Percentiles rank a stretch among this genome's conserved stretches.
These are phyloP conservation scores for Trachops cirrhosus DNA, from an alignment of 2,797 vertebrate genomes.

Conservation along the genomic window DNA sequence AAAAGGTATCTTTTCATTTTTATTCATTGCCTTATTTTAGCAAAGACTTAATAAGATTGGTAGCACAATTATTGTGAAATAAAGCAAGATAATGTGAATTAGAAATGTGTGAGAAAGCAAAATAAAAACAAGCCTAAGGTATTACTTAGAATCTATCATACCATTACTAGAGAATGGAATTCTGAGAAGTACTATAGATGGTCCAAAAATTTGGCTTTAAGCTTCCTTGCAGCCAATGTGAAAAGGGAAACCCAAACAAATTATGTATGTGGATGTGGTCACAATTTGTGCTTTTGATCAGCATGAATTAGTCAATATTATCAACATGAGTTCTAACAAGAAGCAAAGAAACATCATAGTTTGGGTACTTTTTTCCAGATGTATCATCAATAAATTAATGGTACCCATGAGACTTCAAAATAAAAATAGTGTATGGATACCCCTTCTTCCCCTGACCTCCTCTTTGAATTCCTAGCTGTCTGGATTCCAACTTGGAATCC, in stretches of 20 bases:
- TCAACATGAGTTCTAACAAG: background rate
- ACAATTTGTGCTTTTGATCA: background rate
- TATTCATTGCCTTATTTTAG: background rate
- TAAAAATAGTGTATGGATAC: background rate
- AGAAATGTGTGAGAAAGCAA: background rate
- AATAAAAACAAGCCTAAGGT: background rate
- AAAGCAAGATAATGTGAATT: background rate
- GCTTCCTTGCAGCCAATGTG: background rate
- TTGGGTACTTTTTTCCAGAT: background rate
- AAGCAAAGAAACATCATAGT: background rate
- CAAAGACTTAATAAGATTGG: background rate
- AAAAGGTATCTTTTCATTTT: background rate
- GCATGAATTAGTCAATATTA: background rate
- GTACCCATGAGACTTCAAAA: background rate
- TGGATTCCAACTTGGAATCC: background rate
- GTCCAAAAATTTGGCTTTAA: background rate
- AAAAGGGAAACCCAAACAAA: conserved; percentile 3
- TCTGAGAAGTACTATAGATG: background rate
- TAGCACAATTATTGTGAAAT: background rate
- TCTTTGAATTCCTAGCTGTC: background rate
- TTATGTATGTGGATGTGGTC: background rate
- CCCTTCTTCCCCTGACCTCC: background rate
- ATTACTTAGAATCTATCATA: background rate
- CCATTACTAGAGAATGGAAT: background rate
- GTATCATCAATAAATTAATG: background rate